Conservation (phyloP, 2,888 invertebrate genomes). For the Drosophila hawaiiensis region DNA sequence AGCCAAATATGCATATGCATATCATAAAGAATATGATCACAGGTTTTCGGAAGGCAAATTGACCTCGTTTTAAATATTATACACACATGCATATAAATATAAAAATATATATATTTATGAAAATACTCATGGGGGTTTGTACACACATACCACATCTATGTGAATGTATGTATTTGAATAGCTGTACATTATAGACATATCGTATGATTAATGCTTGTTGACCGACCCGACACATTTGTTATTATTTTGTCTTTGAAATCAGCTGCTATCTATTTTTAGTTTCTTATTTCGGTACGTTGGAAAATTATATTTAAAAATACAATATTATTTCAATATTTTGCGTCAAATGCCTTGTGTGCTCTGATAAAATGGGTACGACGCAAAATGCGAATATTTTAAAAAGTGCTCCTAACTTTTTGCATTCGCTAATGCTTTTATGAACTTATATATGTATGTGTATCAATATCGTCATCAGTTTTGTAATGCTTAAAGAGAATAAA, state of each 20-base stretch:
- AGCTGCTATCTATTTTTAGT: slow-evolving; percentile 36
- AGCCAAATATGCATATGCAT: neutral
- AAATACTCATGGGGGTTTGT: neutral
- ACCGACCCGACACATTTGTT: slow-evolving; percentile 28
- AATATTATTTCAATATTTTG: slow-evolving; percentile 39
- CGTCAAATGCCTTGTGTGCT: slow-evolving; percentile 46
- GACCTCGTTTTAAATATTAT: slow-evolving; percentile 39
- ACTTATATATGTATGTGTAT: neutral
- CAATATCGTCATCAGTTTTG: slow-evolving; percentile 20
- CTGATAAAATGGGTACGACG: slow-evolving; percentile 22
- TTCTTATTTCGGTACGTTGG: neutral
- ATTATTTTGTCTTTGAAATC: slow-evolving; percentile 40
- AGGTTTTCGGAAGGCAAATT: slow-evolving; percentile 29
- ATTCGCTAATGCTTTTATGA: neutral
- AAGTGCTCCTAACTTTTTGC: neutral
- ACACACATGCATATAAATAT: neutral
- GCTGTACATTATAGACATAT: slow-evolving; percentile 37
- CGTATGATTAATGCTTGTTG: slow-evolving; percentile 43
- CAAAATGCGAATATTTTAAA: slow-evolving; percentile 5
- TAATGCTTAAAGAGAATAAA: neutral
- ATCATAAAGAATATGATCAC: slow-evolving; percentile 11
- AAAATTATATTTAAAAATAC: slow-evolving; percentile 30
- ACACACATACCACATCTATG: slow-evolving; percentile 1
- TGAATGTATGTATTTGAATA: slow-evolving; percentile 1
- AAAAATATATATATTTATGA: neutral